These are phyloP conservation scores for Catocala sponsa DNA, from an alignment of 2,888 invertebrate genomes.

Conservation along the genomic window DNA sequence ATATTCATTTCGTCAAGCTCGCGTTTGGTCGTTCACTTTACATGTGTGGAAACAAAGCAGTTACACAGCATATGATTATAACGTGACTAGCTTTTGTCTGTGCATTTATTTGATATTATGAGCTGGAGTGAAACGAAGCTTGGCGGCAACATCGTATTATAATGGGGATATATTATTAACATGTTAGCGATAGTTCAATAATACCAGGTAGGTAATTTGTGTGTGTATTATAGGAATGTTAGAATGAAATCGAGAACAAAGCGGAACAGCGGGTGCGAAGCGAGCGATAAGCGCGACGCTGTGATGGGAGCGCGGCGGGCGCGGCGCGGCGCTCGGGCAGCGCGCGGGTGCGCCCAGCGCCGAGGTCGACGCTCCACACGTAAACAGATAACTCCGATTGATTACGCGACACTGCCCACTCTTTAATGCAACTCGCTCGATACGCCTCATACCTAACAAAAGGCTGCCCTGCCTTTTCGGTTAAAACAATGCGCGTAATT, in stretches of 20 bases:
- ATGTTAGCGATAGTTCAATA: no score
- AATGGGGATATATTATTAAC: no score
- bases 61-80: not conserved
- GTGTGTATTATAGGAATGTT: constrained; percentile 37
- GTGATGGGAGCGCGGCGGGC: constrained; percentile 40
- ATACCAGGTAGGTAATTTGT: constrained; percentile 3
- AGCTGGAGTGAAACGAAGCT: no score
- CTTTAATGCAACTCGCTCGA: constrained; percentile 45
- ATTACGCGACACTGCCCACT: constrained; percentile 73
- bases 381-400: constrained; percentile 80
- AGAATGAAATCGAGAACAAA: constrained; percentile 68
- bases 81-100: not conserved
- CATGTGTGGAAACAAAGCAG: constrained; percentile 22
- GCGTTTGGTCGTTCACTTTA: constrained; percentile 18
- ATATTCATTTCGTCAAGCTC: constrained; percentile 23
- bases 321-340: constrained; percentile 34
- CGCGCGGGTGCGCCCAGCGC: constrained; percentile 37
- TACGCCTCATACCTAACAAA: constrained; percentile 41
- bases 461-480: constrained; percentile 35
- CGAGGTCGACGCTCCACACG: constrained; percentile 73
- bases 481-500: constrained; percentile 9
- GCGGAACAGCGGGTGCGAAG: constrained; percentile 70
- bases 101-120: no score
- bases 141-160: no score
- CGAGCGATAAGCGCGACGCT: constrained; percentile 58